Evolutionary conservation across 2,113 vertebrate species (phyloP).

Genomic region (Theristicus caerulescens): DNA sequence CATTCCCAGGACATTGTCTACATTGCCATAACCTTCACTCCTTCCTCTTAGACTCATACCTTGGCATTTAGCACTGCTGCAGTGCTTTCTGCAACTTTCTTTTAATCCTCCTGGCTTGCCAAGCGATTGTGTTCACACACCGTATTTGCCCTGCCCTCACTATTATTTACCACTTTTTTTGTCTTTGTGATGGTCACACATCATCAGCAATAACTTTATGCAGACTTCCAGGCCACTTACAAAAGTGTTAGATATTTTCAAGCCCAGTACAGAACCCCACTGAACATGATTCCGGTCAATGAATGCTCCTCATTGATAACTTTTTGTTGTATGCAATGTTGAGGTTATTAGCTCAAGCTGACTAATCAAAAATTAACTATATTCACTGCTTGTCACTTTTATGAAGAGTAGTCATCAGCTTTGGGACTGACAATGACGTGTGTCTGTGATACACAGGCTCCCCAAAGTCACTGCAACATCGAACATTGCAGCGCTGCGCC

Average conservation of each 20-base stretch:
- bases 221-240: neutral
- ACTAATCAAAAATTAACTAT: neutral
- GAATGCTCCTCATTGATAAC: neutral
- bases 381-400: neutral
- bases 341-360: neutral
- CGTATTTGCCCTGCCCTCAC: neutral
- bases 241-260: neutral
- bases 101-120: neutral
- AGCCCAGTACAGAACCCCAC: neutral
- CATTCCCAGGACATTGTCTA: neutral
- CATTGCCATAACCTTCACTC: neutral
- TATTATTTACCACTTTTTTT: neutral
- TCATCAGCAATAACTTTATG: neutral
- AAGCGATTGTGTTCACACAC: neutral
- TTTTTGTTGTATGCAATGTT: neutral
- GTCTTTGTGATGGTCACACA: neutral
- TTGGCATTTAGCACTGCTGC: neutral
- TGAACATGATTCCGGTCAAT: neutral
- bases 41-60: neutral
- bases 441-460: neutral
- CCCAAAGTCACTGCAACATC: neutral
- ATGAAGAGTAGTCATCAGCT: neutral
- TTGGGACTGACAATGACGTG: neutral
- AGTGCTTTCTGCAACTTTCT: neutral
- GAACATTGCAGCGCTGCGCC: neutral